Conservation (phyloP, 2,113 vertebrate species). For the Callipepla squamata region DNA sequence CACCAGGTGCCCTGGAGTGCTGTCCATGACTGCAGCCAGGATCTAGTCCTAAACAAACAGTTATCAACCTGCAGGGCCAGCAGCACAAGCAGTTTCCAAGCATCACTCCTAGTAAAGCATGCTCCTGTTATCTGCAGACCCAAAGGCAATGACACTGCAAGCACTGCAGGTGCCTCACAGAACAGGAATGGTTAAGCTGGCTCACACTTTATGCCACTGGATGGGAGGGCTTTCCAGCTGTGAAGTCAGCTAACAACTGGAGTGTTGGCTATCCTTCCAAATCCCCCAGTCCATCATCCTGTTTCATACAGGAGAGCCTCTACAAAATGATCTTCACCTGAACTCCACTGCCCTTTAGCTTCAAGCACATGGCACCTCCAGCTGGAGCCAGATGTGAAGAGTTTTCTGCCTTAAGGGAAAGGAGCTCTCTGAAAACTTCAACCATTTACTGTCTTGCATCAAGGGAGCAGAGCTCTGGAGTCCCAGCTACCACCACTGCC, state of each 20-base stretch:
- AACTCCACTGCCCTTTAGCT: neutral
- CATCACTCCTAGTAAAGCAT: neutral
- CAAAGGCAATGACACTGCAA: neutral
- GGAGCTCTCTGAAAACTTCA: neutral
- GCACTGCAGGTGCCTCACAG: neutral
- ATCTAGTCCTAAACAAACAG: neutral
- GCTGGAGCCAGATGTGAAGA: neutral
- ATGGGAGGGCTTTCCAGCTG: neutral
- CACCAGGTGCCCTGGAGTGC: neutral
- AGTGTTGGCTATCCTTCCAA: neutral
- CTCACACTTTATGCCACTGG: fast-evolving
- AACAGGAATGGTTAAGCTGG: neutral
- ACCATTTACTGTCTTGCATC: fast-evolving
- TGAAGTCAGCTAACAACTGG: neutral
- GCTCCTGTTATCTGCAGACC: neutral
- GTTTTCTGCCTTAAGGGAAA: neutral
- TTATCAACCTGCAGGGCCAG: neutral
- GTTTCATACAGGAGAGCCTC: neutral
- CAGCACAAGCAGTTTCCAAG: neutral
- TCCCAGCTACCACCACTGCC: neutral
- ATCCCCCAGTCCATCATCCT: neutral
- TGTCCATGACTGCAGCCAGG: neutral
- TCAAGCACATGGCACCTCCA: neutral
- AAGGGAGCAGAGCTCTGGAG: neutral
- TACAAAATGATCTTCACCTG: neutral